These are phyloP conservation scores for Cheilosia vernalis DNA, from an alignment of 2,888 invertebrate genomes.

Conservation along the genomic window DNA sequence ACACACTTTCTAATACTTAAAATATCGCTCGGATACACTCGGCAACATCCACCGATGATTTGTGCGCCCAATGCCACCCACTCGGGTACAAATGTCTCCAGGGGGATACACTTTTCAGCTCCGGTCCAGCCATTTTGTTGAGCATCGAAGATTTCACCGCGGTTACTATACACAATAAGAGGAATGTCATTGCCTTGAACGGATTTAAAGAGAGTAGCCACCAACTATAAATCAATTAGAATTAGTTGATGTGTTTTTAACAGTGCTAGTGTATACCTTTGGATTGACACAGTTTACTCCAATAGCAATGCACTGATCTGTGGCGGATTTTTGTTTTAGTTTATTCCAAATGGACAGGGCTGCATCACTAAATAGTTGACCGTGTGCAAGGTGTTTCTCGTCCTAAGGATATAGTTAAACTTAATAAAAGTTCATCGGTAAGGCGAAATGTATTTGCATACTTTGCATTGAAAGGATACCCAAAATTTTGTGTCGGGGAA, in stretches of 20 bases:
- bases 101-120: conserved; percentile 87
- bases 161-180: conserved; percentile 95
- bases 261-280: conserved; percentile 66
- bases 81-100: conserved; percentile 88
- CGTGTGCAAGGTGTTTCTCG: conserved; percentile 87
- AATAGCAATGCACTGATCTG: conserved; percentile 89
- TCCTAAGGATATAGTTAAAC: conserved; percentile 84
- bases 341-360: conserved; percentile 87
- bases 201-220: conserved; percentile 86
- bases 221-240: conserved; percentile 80
- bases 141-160: conserved; percentile 85
- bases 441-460: conserved; percentile 79
- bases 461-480: conserved; percentile 91
- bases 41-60: conserved; percentile 96
- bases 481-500: conserved; percentile 91
- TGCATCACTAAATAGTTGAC: conserved; percentile 90
- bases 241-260: neutral
- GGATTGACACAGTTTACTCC: conserved; percentile 95
- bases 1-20: conserved; percentile 86
- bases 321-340: conserved; percentile 85
- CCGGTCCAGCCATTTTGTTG: conserved; percentile 86
- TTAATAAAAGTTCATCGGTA: neutral
- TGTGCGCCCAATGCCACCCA: conserved; percentile 92
- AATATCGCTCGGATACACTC: conserved; percentile 92
- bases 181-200: conserved; percentile 86